Base-by-base conservation (phyloP, 2,888 invertebrate genomes). In the Chrysolina oricalcia region DNA sequence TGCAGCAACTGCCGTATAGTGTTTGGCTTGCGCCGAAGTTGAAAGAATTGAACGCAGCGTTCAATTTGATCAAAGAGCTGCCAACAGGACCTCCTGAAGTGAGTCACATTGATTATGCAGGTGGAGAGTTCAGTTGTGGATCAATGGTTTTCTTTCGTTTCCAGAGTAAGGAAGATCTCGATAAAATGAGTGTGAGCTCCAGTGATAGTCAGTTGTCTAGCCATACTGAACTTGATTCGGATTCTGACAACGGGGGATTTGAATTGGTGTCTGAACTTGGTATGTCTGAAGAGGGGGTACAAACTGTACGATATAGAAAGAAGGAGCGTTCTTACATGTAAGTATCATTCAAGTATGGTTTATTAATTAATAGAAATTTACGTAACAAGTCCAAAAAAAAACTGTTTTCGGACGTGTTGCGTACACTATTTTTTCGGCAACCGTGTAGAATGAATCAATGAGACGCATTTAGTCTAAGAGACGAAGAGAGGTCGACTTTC, bases 21-120 rank as follows among this genome's bases (percentile, higher is more conserved):
- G 90, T 98, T 90, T 98, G 98, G 98, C 89, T 92, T 15, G 93
- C 97, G 0, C 95, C 96, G 0, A 94, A 94, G 74, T 90, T 98
- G 64, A 92, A 96, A 70, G 98, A 98, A 88, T 89, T 98, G 41
- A 97, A 97, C 88, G 94, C 94, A 0, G 95, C 97, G 0, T 94
- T 97, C 85, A 99, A 99, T 90, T 91, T 96, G 70, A 89, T 98
- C 19, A 92, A 92, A 65, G 95, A 96, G 82, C 89, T 98, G 79
- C 94, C 95, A 0, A 90, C 85, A n/a, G 83, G 84, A 78, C 93
- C 94, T 0, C 90, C 78, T 17, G 89, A 89, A 80, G 91, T 85
- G 87, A 88, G 77, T 40, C 3, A 23, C 23, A 17, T 48, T 10
- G 17, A 9, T 8, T 48, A 21, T 13, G 46, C 68, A 35, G 8